Evolutionary conservation across 2,888 invertebrate species (phyloP).

Genomic region (Melanostoma mellinum): DNA sequence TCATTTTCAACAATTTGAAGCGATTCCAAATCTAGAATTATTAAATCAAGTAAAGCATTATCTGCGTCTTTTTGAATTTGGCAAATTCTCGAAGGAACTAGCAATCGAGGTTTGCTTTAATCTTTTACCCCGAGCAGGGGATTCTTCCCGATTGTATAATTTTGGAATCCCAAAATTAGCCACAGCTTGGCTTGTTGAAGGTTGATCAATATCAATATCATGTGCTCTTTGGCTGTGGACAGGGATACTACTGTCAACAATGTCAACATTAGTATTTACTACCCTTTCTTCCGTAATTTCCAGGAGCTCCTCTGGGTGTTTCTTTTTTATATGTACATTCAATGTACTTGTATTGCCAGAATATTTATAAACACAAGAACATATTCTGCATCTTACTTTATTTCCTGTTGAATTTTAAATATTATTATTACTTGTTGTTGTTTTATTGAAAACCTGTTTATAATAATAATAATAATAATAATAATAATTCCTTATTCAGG

Average conservation of each 20-base stretch:
- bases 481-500: too few species aligned
- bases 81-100: background rate
- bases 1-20: conserved; percentile 7
- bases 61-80: background rate
- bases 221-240: background rate
- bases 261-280: background rate
- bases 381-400: too few species aligned
- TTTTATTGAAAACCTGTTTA: too few species aligned
- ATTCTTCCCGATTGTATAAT: background rate
- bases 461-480: too few species aligned
- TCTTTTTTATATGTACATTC: conserved; percentile 7
- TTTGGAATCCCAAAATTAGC: too few species aligned
- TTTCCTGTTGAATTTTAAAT: too few species aligned
- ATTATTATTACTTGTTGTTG: too few species aligned
- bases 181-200: background rate
- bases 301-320: conserved; percentile 6
- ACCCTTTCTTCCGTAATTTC: background rate
- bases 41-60: background rate
- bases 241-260: too few species aligned
- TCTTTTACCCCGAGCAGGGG: background rate
- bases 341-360: conserved; percentile 9
- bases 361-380: too few species aligned
- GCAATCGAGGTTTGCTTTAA: background rate
- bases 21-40: conserved; percentile 1
- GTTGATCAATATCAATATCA: background rate